Conservation (phyloP, 2,113 vertebrate genomes). For the Bagarius yarrelli region DNA sequence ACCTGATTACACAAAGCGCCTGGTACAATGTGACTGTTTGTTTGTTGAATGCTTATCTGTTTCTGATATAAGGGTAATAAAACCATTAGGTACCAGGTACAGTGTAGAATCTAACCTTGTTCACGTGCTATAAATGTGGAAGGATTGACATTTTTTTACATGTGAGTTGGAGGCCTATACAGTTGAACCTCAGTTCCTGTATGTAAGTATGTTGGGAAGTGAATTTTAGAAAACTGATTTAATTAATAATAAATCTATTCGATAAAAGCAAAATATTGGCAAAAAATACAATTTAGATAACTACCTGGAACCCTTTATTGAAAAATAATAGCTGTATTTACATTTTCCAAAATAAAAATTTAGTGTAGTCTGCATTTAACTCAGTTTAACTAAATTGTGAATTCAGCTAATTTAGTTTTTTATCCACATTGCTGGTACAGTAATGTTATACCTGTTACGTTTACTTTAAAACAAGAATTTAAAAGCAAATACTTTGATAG, state of each 20-base stretch:
- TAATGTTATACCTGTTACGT: not conserved
- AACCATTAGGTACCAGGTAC: conserved; percentile 7
- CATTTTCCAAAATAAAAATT: not conserved
- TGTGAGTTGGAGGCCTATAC: not conserved
- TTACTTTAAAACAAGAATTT: not conserved
- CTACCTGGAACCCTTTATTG: not conserved
- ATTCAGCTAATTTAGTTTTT: too few relatives aligned
- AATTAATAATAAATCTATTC: too few relatives aligned
- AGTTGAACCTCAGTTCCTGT: too few relatives aligned
- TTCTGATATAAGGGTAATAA: conserved; percentile 20
- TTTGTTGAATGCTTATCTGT: conserved; percentile 14
- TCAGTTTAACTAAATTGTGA: not conserved
- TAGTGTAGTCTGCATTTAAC: not conserved
- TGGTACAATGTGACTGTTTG: not conserved
- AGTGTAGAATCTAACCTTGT: conserved; percentile 5
- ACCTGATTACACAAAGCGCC: not conserved
- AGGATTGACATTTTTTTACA: conserved; percentile 3
- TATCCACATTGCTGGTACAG: not conserved
- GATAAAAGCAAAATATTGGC: too few relatives aligned
- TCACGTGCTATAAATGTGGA: conserved; percentile 25
- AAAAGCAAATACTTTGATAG: not conserved
- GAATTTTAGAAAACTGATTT: too few relatives aligned
- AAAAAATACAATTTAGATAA: too few relatives aligned
- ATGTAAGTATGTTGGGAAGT: too few relatives aligned
- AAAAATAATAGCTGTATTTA: not conserved